These are phyloP conservation scores for Hypotaenidia okinawae DNA, from an alignment of 2,797 vertebrate species.

Conservation along the genomic window DNA sequence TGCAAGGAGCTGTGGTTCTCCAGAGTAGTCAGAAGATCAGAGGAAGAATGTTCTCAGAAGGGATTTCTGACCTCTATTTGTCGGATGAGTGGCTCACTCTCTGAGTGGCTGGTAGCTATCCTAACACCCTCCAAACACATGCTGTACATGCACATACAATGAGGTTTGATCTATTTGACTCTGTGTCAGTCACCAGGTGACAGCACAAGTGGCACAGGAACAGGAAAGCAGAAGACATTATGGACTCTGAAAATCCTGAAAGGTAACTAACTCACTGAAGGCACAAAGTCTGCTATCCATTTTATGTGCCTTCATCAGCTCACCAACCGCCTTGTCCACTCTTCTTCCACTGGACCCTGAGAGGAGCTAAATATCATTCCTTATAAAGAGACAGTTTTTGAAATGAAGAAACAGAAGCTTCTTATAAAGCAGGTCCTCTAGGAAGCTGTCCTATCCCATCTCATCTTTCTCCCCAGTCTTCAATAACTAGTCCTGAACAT, in stretches of 20 bases:
- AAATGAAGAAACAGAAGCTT: not conserved
- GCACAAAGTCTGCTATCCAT: not conserved
- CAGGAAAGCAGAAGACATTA: not conserved
- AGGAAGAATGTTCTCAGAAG: not conserved
- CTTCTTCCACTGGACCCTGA: not conserved
- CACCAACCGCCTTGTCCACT: not conserved
- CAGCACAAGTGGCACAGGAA: not conserved
- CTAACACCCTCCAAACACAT: not conserved
- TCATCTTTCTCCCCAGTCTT: not conserved
- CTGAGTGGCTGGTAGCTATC: not conserved
- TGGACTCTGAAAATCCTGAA: not conserved
- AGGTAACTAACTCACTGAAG: not conserved
- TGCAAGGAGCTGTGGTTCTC: not conserved
- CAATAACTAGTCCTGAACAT: not conserved
- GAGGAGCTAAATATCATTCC: not conserved
- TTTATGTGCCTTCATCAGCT: not conserved
- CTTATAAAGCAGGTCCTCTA: not conserved
- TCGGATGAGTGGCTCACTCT: not conserved
- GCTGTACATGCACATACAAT: not conserved
- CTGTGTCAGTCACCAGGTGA: not conserved
- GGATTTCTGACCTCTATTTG: not conserved
- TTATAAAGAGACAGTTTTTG: not conserved
- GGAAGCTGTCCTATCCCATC: not conserved
- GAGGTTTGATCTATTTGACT: not conserved
- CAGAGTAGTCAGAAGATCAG: not conserved